These are phyloP conservation scores for Phocoena sinus DNA, from an alignment of 2,113 vertebrate species.

Conservation along the genomic window DNA sequence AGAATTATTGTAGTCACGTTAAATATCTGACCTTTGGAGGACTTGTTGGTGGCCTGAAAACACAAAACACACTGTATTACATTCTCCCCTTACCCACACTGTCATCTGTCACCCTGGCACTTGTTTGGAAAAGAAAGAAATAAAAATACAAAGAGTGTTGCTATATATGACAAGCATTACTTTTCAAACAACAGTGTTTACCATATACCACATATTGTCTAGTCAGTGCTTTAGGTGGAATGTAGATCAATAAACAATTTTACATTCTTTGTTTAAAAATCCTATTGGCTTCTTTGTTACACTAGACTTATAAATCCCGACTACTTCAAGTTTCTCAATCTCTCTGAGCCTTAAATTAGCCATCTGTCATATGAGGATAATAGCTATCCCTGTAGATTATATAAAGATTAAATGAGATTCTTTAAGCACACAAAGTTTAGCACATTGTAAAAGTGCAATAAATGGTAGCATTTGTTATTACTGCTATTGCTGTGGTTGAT, in stretches of 20 bases:
- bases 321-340: background rate
- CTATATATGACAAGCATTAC: background rate
- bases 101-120: constrained; percentile 29
- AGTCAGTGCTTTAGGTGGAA: background rate
- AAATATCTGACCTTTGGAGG: constrained; percentile 66
- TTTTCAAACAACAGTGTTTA: background rate
- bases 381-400: background rate
- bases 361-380: background rate
- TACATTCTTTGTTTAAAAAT: background rate
- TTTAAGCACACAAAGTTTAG: background rate
- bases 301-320: background rate
- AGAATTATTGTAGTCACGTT: constrained; percentile 65
- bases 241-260: constrained; percentile 4
- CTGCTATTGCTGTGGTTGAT: background rate
- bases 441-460: background rate
- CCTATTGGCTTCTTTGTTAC: background rate
- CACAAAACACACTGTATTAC: constrained; percentile 43
- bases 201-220: background rate
- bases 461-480: background rate
- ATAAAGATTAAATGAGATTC: background rate
- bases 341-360: background rate
- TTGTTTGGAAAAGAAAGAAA: constrained; percentile 10
- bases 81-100: constrained; percentile 8
- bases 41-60: constrained; percentile 62
- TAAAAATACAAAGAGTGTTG: background rate